Base-by-base conservation (phyloP, 2,113 vertebrate genomes). In the Brachirus orientalis region DNA sequence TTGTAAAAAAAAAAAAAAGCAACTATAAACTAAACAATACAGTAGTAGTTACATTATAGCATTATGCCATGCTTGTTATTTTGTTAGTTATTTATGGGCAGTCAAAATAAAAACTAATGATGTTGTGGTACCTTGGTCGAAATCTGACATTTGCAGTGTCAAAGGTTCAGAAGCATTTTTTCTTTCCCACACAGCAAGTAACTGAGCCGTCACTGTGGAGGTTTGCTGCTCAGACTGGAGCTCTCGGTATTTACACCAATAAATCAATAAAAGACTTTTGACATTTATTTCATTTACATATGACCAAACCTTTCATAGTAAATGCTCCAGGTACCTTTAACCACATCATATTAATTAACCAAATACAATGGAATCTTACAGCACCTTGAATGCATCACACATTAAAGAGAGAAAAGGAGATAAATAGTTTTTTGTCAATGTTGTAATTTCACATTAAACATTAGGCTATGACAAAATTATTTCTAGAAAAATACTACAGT, bases 31-130 rank as follows among this genome's bases (percentile, higher is more conserved):
- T 86, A 89, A 90, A 88, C 88, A 88, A 79, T 89, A 91, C 92
- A 93, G 92, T 92, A 92, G 90, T 90, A 89, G 71, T 84, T 82
- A 84, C 82, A 84, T 90, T 77, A 84, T 77, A 79, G 87, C 72
- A 55, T 78, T 83, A 80, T 73, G 66, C 77, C 88, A 91, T 77
- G 69, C 64, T 72, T 88, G 87, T 89, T 89, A 86, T 90, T 70
- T 65, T 89, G 84, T 91, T 89, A 90, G 87, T 91, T 62, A 86
- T 66, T 73, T 50, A 69, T 73, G 79, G 81, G 78, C n/a, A n/a
- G 12, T 40, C 56, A 58, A 54, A 75, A 72, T 72, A 77, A 67
- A 59, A 79, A 59, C 11, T 41, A 53, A 65, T 61, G 65, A 57
- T 17, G 58, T 67, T 58, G 64, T 51, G 28, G 51, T 16, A 44